Evolutionary conservation across 1,140 invertebrate species (phyloP).

Genomic region (Gyrodactylus bullatarudis): DNA sequence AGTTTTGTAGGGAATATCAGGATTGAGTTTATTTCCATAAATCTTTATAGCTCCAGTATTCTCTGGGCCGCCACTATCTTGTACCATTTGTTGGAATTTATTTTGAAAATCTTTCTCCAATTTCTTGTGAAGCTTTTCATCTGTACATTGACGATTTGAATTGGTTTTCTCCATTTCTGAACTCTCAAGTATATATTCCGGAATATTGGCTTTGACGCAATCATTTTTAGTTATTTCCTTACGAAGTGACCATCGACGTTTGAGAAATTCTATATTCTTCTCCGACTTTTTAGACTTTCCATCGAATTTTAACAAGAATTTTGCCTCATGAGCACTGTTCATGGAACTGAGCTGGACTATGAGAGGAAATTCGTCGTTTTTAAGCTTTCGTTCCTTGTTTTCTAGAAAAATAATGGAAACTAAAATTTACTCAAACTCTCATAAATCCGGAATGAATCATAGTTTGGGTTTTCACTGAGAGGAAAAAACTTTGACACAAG

Average conservation of each 20-base stretch:
- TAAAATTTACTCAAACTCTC: slow-evolving; percentile 11
- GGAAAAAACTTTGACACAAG: slow-evolving; percentile 94
- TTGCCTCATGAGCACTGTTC: slow-evolving; percentile 72
- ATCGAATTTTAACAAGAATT: slow-evolving; percentile 48
- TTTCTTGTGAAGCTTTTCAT: too few relatives aligned
- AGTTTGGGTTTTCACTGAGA: slow-evolving; percentile 84
- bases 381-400: background rate
- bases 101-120: too few relatives aligned
- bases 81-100: background rate
- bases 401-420: background rate
- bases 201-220: too few relatives aligned
- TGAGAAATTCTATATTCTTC: background rate
- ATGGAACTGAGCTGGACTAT: slow-evolving; percentile 97
- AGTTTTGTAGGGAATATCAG: background rate
- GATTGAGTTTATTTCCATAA: background rate
- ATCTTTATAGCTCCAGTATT: background rate
- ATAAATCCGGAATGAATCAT: slow-evolving; percentile 56
- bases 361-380: slow-evolving; percentile 49
- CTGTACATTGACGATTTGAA: background rate
- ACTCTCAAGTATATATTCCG: too few relatives aligned
- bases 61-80: background rate
- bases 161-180: background rate
- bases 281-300: background rate
- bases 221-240: background rate
- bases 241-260: background rate